A percentile compares a stretch with the other conserved stretches of the same genome.
Conservation (phyloP, 2,888 invertebrate genomes). For the Oconnorella tubifera region DNA sequence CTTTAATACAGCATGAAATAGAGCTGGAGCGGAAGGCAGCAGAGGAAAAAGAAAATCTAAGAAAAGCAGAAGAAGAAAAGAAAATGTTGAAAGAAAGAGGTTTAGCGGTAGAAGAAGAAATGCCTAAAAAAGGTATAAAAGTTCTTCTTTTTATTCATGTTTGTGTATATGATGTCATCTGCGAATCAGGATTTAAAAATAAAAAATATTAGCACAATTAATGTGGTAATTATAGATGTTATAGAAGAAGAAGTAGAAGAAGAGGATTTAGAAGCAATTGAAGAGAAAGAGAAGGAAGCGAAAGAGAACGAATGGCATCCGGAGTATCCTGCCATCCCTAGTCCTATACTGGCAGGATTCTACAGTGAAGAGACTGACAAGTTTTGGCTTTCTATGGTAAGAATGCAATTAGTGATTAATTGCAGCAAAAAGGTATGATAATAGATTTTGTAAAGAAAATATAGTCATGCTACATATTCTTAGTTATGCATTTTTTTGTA, state of each 20-base stretch:
- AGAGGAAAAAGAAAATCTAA: constrained; percentile 49
- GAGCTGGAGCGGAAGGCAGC: constrained; percentile 48
- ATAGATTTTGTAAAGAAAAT: neutral
- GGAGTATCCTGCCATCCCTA: constrained; percentile 52
- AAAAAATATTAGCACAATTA: too few relatives aligned
- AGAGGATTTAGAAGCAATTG: constrained; percentile 20
- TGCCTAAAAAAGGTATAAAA: constrained; percentile 50
- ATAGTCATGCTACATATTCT: too few relatives aligned
- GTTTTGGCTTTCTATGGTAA: constrained; percentile 56
- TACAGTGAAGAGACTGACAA: constrained; percentile 45
- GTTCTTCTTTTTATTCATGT: too few relatives aligned
- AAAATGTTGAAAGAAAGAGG: constrained; percentile 51
- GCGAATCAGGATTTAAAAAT: too few relatives aligned
- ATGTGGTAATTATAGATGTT: too few relatives aligned
- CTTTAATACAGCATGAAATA: constrained; percentile 56
- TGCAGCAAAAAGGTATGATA: neutral
- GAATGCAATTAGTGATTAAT: too few relatives aligned
- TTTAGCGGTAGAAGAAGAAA: constrained; percentile 48
- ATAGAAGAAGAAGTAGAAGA: constrained; percentile 22
- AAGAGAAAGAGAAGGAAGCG: constrained; percentile 36
- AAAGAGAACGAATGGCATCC: constrained; percentile 50
- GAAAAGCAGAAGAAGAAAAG: constrained; percentile 49
- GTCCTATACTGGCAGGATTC: constrained; percentile 50
- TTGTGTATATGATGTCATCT: too few relatives aligned
- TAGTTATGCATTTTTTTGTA: too few relatives aligned